These are phyloP conservation scores for Hirundo rustica DNA, from an alignment of 2,797 vertebrate genomes.

Conservation along the genomic window DNA sequence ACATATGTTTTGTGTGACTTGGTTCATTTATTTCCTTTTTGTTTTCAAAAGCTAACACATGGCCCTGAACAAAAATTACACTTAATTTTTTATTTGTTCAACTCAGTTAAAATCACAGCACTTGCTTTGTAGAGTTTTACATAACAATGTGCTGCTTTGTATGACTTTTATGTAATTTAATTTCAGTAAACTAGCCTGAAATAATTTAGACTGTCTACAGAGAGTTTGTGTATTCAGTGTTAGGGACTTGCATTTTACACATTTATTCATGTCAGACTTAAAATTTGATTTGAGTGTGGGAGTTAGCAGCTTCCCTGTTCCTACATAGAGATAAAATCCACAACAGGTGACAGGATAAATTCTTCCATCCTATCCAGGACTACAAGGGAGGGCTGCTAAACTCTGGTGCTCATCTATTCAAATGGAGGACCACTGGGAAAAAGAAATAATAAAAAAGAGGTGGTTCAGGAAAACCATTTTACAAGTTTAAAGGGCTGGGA, in stretches of 20 bases:
- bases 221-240: conserved; percentile 22
- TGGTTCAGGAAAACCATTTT: not conserved
- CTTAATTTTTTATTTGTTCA: conserved; percentile 43
- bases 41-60: conserved; percentile 56
- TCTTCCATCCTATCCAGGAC: not conserved
- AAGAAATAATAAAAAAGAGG: not conserved
- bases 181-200: conserved; percentile 48
- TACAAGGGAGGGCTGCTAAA: not conserved
- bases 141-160: conserved; percentile 37
- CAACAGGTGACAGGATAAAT: not conserved
- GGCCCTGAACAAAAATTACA: conserved; percentile 36
- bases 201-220: conserved; percentile 27
- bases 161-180: conserved; percentile 43
- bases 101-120: conserved; percentile 39
- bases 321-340: conserved; percentile 5
- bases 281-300: conserved; percentile 27
- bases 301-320: conserved; percentile 9
- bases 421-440: not conserved
- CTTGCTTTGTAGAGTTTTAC: conserved; percentile 35
- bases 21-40: conserved; percentile 56
- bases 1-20: conserved; percentile 46
- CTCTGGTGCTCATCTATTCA: not conserved
- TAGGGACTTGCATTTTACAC: conserved; percentile 29
- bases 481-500: not conserved
- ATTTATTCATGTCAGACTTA: conserved; percentile 32